Evolutionary conservation across 2,797 vertebrate genomes (phyloP).

Genomic region (Chrysocyon brachyurus): DNA sequence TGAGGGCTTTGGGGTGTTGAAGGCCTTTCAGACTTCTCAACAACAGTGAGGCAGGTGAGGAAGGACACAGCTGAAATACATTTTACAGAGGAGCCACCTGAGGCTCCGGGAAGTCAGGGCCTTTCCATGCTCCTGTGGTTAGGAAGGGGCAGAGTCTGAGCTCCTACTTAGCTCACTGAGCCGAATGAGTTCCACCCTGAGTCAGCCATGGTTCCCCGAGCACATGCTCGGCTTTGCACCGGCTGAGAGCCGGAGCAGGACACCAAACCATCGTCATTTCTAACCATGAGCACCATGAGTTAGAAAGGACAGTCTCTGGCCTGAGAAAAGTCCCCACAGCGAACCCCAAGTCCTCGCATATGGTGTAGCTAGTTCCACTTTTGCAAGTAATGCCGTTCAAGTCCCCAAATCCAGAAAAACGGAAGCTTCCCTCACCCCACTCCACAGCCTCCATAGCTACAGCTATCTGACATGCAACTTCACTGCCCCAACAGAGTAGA

Average conservation of each 20-base stretch:
- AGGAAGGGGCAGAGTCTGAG: neutral
- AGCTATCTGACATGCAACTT: slow-evolving; percentile 3
- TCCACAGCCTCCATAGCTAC: neutral
- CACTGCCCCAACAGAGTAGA: neutral
- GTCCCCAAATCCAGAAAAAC: neutral
- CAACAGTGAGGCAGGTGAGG: neutral
- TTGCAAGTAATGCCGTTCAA: slow-evolving; percentile 1
- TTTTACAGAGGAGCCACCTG: neutral
- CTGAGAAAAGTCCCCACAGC: slow-evolving; percentile 10
- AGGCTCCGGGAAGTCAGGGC: neutral
- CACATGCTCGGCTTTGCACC: neutral
- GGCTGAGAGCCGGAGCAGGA: neutral
- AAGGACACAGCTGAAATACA: slow-evolving; percentile 6
- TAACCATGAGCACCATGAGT: neutral
- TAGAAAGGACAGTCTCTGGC: neutral
- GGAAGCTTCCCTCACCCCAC: neutral
- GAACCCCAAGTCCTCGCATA: neutral
- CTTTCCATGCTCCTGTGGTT: neutral
- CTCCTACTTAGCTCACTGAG: neutral
- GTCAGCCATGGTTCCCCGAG: neutral
- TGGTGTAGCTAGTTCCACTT: neutral
- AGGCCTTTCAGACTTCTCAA: neutral
- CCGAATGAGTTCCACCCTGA: neutral
- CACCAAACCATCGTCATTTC: neutral
- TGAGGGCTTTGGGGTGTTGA: neutral